phyloP scores from a whole-genome alignment of 2,113 vertebrate species.

The Petaurus breviceps region DNA sequence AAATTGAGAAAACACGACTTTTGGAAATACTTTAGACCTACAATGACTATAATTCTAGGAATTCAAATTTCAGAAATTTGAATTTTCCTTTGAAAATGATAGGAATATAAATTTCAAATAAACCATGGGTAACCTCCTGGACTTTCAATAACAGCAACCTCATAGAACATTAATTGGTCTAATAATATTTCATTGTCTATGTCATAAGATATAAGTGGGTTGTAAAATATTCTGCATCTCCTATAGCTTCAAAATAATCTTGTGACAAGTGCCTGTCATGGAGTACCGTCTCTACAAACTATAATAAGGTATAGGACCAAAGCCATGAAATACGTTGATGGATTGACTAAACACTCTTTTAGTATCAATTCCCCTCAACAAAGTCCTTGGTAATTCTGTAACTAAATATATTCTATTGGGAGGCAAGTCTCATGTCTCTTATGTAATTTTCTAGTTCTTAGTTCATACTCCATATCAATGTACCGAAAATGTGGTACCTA shows the following conservation, averaged over 20 bases:
- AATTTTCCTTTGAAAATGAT: not conserved
- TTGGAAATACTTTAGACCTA: not conserved
- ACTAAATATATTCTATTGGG: not conserved
- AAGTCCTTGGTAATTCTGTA: not conserved
- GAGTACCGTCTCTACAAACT: not conserved
- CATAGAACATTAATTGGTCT: not conserved
- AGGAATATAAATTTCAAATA: not conserved
- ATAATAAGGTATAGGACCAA: not conserved
- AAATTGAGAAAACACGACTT: not conserved
- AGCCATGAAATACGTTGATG: too few species aligned
- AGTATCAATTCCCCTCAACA: not conserved
- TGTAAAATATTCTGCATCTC: not conserved
- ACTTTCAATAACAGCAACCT: not conserved
- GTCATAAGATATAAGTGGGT: not conserved
- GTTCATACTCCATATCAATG: not conserved
- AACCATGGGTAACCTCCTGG: not conserved
- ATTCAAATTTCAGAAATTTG: not conserved
- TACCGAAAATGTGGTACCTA: not conserved
- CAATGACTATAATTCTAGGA: not conserved
- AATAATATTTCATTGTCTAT: not conserved
- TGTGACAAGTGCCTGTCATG: not conserved
- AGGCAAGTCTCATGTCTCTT: not conserved
- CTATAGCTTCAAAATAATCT: not conserved
- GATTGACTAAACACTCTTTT: not conserved
- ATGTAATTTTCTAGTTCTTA: not conserved